These are phyloP conservation scores for Ptychoptera albimana DNA, from an alignment of 2,888 invertebrate genomes.

Conservation along the genomic window DNA sequence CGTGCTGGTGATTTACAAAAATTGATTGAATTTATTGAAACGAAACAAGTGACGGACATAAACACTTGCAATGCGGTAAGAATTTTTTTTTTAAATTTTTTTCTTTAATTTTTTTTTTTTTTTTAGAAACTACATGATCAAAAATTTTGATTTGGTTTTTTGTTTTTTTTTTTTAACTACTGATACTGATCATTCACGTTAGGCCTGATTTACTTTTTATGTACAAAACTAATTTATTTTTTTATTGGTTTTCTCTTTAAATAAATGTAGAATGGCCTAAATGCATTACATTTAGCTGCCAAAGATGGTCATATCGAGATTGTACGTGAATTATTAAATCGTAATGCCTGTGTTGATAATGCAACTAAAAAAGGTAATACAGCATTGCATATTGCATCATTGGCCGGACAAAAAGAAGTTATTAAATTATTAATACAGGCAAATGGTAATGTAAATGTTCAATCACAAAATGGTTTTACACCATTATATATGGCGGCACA, in stretches of 20 bases:
- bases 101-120: slow-evolving; percentile 2
- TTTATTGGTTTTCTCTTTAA: slow-evolving; percentile 11
- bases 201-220: no score
- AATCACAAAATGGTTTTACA: slow-evolving; percentile 93
- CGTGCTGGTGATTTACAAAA: slow-evolving; percentile 92
- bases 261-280: slow-evolving; percentile 75
- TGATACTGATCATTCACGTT: no score
- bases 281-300: slow-evolving; percentile 91
- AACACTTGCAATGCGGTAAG: slow-evolving; percentile 95
- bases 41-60: slow-evolving; percentile 77
- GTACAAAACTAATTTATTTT: neutral
- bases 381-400: slow-evolving; percentile 91
- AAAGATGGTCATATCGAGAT: slow-evolving; percentile 95
- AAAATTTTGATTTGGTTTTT: no score
- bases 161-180: no score
- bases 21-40: slow-evolving; percentile 83
- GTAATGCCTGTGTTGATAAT: slow-evolving; percentile 86
- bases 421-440: slow-evolving; percentile 80
- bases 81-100: slow-evolving; percentile 11
- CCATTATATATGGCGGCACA: slow-evolving; percentile 98
- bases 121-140: slow-evolving; percentile 3
- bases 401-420: slow-evolving; percentile 92
- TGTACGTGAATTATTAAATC: slow-evolving; percentile 74
- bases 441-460: slow-evolving; percentile 90
- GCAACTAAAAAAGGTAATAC: slow-evolving; percentile 96